Percentiles rank a stretch among this genome's conserved stretches.
These are phyloP conservation scores for Caenorhabditis japonica DNA, from an alignment of 2,888 invertebrate genomes.

Conservation along the genomic window DNA sequence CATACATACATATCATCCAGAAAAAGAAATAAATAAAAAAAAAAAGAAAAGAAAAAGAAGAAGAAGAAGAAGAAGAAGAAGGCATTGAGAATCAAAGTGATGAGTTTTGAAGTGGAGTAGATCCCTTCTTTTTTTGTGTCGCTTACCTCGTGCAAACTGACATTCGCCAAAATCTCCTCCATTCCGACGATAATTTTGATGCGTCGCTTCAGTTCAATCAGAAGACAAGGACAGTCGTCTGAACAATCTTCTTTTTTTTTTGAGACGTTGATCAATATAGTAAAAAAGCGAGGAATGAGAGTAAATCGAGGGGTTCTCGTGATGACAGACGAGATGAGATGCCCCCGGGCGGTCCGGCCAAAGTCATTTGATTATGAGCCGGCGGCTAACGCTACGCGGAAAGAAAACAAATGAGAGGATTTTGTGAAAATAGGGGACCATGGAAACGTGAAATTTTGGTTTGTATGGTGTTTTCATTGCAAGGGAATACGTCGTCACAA, in stretches of 20 bases:
- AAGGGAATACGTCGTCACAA: too few species aligned
- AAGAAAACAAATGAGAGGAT: constrained; percentile 4
- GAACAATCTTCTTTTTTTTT: constrained; percentile 1
- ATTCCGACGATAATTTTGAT: too few species aligned
- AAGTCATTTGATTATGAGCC: constrained; percentile 34
- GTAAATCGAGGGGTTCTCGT: constrained; percentile 24
- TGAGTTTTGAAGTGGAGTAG: constrained; percentile 47
- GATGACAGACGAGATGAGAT: constrained; percentile 26
- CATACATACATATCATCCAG: too few species aligned
- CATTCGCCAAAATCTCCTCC: constrained; percentile 38
- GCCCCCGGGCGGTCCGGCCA: constrained; percentile 30
- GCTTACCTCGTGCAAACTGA: constrained; percentile 46
- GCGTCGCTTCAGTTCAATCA: too few species aligned
- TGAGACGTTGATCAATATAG: constrained; percentile 15
- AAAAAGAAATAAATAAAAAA: too few species aligned
- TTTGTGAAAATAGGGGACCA: neutral
- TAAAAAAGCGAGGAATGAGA: constrained; percentile 15
- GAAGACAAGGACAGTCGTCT: too few species aligned
- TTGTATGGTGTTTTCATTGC: too few species aligned
- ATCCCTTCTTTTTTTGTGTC: too few species aligned
- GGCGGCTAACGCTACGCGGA: neutral
- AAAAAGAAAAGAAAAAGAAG: constrained; percentile 13
- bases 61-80: constrained; percentile 17
- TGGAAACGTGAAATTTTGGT: neutral
- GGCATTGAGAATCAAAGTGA: constrained; percentile 5